These are phyloP conservation scores for Oscarella lobularis DNA, from an alignment of 37 sponge, comb jelly and placozoan genomes.

Conservation along the genomic window DNA sequence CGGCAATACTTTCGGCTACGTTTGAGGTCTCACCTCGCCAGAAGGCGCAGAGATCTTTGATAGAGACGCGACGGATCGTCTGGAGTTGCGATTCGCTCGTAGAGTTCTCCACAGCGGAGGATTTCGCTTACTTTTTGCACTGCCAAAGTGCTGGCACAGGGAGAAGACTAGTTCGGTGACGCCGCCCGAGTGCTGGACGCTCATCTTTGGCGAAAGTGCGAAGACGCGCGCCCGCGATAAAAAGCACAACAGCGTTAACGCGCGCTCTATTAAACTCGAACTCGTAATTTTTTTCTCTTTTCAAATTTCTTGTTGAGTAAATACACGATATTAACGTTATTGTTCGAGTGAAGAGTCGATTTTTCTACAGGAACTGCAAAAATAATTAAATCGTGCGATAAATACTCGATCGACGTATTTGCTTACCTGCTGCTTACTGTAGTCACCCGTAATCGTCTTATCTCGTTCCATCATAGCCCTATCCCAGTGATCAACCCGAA, in stretches of 20 bases:
- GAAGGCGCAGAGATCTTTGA: background rate
- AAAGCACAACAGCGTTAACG: background rate
- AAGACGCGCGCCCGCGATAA: too few relatives aligned
- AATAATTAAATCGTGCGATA: too few relatives aligned
- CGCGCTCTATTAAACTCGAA: too few relatives aligned
- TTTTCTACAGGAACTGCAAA: too few relatives aligned
- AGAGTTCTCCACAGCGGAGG: background rate
- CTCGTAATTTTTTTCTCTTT: too few relatives aligned
- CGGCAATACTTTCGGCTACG: too few relatives aligned
- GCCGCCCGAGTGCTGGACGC: background rate
- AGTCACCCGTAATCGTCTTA: slow-evolving; percentile 50
- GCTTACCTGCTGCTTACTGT: slow-evolving; percentile 54
- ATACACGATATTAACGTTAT: too few relatives aligned
- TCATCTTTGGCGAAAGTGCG: background rate
- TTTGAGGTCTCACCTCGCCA: background rate
- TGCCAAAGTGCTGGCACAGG: background rate
- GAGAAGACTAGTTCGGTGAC: background rate
- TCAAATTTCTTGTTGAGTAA: too few relatives aligned
- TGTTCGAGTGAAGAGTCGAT: too few relatives aligned
- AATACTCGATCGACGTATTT: too few relatives aligned
- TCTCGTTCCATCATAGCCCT: slow-evolving; percentile 55
- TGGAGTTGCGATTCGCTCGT: too few relatives aligned
- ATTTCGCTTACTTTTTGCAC: background rate
- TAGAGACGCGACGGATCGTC: background rate
- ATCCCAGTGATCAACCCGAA: slow-evolving; percentile 36